A percentile compares a stretch with the other conserved stretches of the same genome.
Conservation (phyloP, 1,140 invertebrate genomes). For the Drosophila persimilis region DNA sequence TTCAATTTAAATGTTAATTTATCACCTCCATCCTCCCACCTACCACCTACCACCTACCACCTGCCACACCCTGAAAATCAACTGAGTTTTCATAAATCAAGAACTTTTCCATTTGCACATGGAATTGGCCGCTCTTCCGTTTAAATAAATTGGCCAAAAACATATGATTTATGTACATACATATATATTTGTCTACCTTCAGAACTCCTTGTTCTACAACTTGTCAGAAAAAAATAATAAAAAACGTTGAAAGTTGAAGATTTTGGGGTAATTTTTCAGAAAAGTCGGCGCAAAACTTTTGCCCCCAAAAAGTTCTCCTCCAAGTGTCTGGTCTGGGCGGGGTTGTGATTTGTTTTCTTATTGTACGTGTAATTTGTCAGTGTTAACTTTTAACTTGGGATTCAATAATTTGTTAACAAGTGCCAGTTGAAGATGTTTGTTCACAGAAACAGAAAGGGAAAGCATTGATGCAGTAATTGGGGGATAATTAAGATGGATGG, state of each 20-base stretch:
- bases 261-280: conserved; percentile 1
- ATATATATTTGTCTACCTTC: background rate
- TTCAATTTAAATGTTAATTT: conserved; percentile 59
- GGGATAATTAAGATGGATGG: no score
- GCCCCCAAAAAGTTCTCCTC: conserved; percentile 5
- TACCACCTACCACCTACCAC: background rate
- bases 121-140: background rate
- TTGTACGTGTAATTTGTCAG: no score
- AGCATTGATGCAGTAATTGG: no score
- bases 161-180: conserved; percentile 31
- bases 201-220: conserved; percentile 21
- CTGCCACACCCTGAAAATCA: background rate
- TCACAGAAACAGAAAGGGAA: no score
- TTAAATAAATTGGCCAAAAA: conserved; percentile 2
- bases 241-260: no score
- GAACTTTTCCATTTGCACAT: conserved; percentile 22
- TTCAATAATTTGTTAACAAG: no score
- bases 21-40: background rate
- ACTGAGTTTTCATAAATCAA: conserved; percentile 24
- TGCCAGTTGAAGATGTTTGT: no score
- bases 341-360: no score
- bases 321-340: conserved; percentile 8
- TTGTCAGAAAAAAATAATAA: background rate
- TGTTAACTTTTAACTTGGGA: no score
- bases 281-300: conserved; percentile 28